phyloP scores from a whole-genome alignment of 2,797 vertebrate genomes.

The Luscinia luscinia region DNA sequence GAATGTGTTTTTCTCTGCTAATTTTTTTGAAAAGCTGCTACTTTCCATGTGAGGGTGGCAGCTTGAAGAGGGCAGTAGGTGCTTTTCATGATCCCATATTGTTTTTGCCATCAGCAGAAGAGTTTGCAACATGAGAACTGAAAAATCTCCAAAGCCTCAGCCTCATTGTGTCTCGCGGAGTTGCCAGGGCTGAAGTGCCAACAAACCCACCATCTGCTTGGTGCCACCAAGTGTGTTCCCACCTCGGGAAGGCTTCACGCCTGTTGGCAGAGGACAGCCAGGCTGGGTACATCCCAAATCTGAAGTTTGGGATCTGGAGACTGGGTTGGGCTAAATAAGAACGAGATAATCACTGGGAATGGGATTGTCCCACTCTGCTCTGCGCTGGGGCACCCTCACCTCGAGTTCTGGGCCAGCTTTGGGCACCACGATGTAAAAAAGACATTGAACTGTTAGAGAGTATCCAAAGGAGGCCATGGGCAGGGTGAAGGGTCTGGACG shows the following conservation, averaged over 20 bases:
- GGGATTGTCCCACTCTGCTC: rapidly evolving
- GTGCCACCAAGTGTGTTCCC: background rate
- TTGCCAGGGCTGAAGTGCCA: background rate
- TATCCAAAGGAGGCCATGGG: rapidly evolving
- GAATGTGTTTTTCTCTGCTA: background rate
- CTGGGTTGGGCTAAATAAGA: background rate
- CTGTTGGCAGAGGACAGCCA: background rate
- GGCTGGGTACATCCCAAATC: background rate
- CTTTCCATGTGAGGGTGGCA: background rate
- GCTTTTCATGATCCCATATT: background rate
- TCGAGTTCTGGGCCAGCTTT: background rate
- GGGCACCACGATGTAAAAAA: background rate
- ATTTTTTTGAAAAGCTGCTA: background rate
- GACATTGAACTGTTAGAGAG: background rate
- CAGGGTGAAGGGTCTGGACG: background rate
- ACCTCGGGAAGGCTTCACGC: background rate
- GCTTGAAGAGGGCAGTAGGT: background rate
- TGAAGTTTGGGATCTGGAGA: background rate
- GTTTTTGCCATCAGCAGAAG: background rate
- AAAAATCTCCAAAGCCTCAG: background rate
- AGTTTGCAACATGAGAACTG: background rate
- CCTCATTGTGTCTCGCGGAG: rapidly evolving
- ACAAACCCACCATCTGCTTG: background rate
- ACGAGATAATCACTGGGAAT: background rate
- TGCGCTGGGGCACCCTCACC: rapidly evolving